A percentile compares a stretch with the other conserved stretches of the same genome.
Evolutionary conservation across 2,888 invertebrate species (phyloP).

Genomic region (Nemotelus pantherinus): DNA sequence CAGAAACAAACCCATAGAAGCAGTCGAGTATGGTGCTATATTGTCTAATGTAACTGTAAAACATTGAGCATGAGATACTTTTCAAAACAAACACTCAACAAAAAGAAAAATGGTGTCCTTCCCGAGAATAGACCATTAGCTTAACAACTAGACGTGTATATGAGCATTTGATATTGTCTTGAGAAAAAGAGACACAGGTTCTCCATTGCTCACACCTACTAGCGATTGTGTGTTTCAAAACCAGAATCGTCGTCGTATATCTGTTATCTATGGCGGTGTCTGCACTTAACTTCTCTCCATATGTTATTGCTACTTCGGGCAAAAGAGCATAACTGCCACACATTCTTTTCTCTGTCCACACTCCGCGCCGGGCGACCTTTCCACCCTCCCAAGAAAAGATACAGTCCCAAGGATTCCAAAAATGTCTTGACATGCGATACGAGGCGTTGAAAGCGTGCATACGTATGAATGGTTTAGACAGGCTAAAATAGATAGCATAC

Average conservation of each 20-base stretch:
- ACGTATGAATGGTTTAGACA: conserved; percentile 42
- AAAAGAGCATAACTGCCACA: conserved; percentile 26
- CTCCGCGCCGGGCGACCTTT: conserved; percentile 18
- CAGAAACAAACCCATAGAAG: conserved; percentile 8
- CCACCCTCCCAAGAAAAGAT: conserved; percentile 20
- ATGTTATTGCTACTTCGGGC: conserved; percentile 37
- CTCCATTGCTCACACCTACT: conserved; percentile 26
- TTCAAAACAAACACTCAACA: conserved; percentile 44
- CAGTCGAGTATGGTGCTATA: neutral
- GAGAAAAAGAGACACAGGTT: conserved; percentile 20
- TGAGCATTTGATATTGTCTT: conserved; percentile 42
- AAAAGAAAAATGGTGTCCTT: conserved; percentile 50
- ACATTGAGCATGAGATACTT: conserved; percentile 32
- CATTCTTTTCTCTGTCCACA: conserved; percentile 13
- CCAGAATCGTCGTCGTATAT: conserved; percentile 38
- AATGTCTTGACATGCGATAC: conserved; percentile 18
- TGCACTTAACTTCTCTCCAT: conserved; percentile 45
- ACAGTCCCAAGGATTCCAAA: conserved; percentile 21
- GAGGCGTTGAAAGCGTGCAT: conserved; percentile 27
- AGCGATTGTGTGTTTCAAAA: conserved; percentile 31
- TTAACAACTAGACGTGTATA: conserved; percentile 42
- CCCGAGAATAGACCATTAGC: conserved; percentile 43
- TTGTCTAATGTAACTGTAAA: conserved; percentile 36
- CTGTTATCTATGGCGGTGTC: conserved; percentile 43
- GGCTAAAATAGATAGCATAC: conserved; percentile 40